These are phyloP conservation scores for Cydia fagiglandana DNA, from an alignment of 1,140 invertebrate species.

Conservation along the genomic window DNA sequence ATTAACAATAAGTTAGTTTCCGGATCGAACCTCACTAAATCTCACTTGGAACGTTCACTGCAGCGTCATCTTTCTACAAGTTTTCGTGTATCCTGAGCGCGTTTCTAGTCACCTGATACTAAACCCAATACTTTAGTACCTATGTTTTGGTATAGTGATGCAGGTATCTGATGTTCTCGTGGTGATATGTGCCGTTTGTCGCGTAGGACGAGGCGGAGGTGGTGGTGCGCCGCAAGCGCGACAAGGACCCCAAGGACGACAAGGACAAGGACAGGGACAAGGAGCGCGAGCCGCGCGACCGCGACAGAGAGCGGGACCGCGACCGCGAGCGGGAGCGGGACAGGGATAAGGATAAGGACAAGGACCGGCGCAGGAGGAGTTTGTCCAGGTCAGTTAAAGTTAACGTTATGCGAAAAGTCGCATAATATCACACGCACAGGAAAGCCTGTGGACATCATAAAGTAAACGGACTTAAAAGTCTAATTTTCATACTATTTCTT, in stretches of 20 bases:
- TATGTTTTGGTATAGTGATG: neutral
- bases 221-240: slow-evolving; percentile 60
- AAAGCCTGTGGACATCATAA: too few species aligned
- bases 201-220: slow-evolving; percentile 70
- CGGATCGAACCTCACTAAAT: too few species aligned
- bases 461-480: too few species aligned
- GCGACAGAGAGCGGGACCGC: slow-evolving; percentile 22
- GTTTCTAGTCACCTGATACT: neutral
- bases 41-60: too few species aligned
- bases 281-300: slow-evolving; percentile 39
- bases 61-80: too few species aligned
- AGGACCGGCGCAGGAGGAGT: slow-evolving; percentile 53
- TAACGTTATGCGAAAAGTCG: too few species aligned
- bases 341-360: slow-evolving; percentile 32
- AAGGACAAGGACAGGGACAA: slow-evolving; percentile 36
- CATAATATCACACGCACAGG: too few species aligned
- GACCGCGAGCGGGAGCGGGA: neutral
- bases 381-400: slow-evolving; percentile 54
- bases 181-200: slow-evolving; percentile 34
- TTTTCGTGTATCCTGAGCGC: neutral
- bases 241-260: slow-evolving; percentile 41
- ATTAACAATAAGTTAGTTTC: too few species aligned
- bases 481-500: too few species aligned
- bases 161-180: neutral
- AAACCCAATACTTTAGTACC: neutral